Evolutionary conservation across 2,113 vertebrate species (phyloP).

Genomic region (Pao palembangensis): DNA sequence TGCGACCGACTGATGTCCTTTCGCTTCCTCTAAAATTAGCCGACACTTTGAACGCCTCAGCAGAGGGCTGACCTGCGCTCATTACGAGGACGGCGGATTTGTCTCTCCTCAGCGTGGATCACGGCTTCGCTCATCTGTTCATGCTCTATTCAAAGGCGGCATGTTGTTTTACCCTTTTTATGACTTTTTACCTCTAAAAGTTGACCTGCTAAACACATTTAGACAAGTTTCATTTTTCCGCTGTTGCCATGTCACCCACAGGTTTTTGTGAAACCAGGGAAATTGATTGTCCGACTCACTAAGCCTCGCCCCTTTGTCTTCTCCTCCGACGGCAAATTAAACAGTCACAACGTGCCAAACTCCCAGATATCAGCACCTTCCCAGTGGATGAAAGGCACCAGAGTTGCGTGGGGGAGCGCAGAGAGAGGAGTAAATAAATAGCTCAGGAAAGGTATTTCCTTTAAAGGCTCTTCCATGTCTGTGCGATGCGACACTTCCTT

Average conservation of each 20-base stretch:
- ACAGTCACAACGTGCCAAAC: slow-evolving; percentile 52
- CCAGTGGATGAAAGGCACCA: slow-evolving; percentile 61
- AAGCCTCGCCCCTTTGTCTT: slow-evolving; percentile 53
- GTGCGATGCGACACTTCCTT: slow-evolving; percentile 59
- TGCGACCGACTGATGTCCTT: background rate
- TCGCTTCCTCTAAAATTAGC: slow-evolving; percentile 4
- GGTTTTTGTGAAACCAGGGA: slow-evolving; percentile 45
- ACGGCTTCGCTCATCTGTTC: too few species aligned
- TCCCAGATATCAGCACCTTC: slow-evolving; percentile 57
- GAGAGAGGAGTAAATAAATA: slow-evolving; percentile 60
- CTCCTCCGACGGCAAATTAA: slow-evolving; percentile 62
- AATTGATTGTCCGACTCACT: slow-evolving; percentile 33
- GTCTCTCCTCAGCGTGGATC: background rate
- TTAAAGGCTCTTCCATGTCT: slow-evolving; percentile 40
- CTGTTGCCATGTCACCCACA: slow-evolving; percentile 22
- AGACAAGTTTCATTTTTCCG: slow-evolving; percentile 14
- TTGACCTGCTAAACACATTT: slow-evolving; percentile 14
- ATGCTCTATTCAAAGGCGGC: background rate
- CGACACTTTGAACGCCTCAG: slow-evolving; percentile 13
- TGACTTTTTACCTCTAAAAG: background rate
- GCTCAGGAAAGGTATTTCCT: slow-evolving; percentile 53
- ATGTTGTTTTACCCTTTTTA: background rate
- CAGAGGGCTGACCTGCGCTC: slow-evolving; percentile 9
- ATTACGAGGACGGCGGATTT: slow-evolving; percentile 13
- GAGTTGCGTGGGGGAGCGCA: slow-evolving; percentile 50